These are phyloP conservation scores for Pocillopora verrucosa DNA, from an alignment of 64 coral and sea anemone species.

Conservation along the genomic window DNA sequence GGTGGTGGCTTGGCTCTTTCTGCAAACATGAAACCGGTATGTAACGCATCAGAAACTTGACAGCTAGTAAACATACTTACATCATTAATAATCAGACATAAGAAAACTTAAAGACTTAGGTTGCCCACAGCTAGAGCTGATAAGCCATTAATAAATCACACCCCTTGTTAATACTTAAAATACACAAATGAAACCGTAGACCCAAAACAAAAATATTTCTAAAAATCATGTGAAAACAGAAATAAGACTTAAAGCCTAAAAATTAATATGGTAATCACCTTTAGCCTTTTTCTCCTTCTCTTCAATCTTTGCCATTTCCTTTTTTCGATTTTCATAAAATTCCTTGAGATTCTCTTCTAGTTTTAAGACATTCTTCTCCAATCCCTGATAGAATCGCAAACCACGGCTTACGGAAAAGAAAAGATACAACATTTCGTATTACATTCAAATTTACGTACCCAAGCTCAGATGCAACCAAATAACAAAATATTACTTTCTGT, in stretches of 20 bases:
- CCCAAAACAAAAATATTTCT: background rate
- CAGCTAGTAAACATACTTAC: no score
- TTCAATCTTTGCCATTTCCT: constrained; percentile 63
- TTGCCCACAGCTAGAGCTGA: no score
- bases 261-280: background rate
- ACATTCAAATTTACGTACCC: background rate
- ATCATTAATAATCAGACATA: no score
- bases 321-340: constrained; percentile 59
- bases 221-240: background rate
- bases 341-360: constrained; percentile 66
- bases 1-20: constrained; percentile 67
- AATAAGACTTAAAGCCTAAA: background rate
- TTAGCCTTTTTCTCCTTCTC: constrained; percentile 24
- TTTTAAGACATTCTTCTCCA: constrained; percentile 64
- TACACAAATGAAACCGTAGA: background rate
- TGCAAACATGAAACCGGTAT: constrained; percentile 17
- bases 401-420: constrained; percentile 59
- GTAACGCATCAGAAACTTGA: no score
- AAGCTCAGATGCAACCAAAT: background rate
- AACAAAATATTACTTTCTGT: background rate
- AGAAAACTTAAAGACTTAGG: no score
- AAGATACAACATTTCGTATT: background rate
- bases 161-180: no score
- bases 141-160: no score
- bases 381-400: constrained; percentile 72